Percentiles rank a stretch among this genome's conserved stretches.
Conservation (phyloP, 2,888 invertebrate genomes). For the Ichneumoninae sp. region DNA sequence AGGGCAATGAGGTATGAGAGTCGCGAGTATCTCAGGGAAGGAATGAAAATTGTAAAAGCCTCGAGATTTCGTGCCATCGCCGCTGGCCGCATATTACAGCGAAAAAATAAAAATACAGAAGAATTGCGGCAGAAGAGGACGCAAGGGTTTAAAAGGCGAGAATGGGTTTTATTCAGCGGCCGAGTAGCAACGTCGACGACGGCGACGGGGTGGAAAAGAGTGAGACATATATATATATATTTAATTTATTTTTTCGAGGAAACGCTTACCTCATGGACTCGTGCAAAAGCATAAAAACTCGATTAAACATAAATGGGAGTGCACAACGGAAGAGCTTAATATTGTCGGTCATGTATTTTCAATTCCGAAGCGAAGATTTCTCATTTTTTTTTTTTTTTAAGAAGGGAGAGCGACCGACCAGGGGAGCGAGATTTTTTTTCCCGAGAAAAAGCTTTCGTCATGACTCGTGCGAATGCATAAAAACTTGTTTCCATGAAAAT, state of each 20-base stretch:
- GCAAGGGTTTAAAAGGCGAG: slow-evolving; percentile 37
- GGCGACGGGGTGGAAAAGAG: slow-evolving; percentile 37
- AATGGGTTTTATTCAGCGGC: slow-evolving; percentile 31
- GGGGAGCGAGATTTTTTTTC: background rate
- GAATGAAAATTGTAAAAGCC: slow-evolving; percentile 20
- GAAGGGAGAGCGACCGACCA: background rate
- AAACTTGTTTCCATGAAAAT: slow-evolving; percentile 34
- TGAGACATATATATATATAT: slow-evolving; percentile 17
- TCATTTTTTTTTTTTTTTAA: background rate
- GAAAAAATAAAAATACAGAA: slow-evolving; percentile 8
- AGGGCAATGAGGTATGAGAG: background rate
- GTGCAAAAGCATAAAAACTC: background rate
- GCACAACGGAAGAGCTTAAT: background rate
- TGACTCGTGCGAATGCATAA: slow-evolving; percentile 12
- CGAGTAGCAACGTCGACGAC: slow-evolving; percentile 18
- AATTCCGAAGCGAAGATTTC: background rate
- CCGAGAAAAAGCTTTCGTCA: slow-evolving; percentile 35
- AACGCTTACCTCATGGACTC: background rate
- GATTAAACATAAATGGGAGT: slow-evolving; percentile 12
- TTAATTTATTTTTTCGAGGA: background rate
- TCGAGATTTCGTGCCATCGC: background rate
- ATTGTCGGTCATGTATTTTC: background rate
- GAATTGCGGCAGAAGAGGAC: slow-evolving; percentile 36
- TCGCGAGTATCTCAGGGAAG: background rate
- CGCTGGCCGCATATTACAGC: background rate